These are phyloP conservation scores for Tapirus terrestris DNA, from an alignment of 2,113 vertebrate genomes.

Conservation along the genomic window DNA sequence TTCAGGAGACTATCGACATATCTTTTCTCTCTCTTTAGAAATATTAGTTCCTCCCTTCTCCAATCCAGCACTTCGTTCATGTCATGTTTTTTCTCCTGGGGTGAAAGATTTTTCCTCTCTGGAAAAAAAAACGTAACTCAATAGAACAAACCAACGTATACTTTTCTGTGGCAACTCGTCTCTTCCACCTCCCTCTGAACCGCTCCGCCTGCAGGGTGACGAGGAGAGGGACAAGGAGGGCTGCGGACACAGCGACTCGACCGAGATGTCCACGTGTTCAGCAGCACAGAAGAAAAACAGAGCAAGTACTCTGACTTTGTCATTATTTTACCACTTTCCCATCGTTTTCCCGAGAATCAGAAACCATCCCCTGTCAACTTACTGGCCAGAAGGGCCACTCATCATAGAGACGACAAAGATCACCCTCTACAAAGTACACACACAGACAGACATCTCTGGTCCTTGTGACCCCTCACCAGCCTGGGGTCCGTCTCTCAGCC, in stretches of 20 bases:
- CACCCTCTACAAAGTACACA: rapidly evolving
- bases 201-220: rapidly evolving
- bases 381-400: neutral
- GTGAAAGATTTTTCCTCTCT: slow-evolving; percentile 36
- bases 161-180: rapidly evolving
- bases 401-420: rapidly evolving
- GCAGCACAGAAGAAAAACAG: neutral
- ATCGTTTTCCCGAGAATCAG: neutral
- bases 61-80: slow-evolving; percentile 81
- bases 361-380: neutral
- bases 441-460: rapidly evolving
- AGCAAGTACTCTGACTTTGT: rapidly evolving
- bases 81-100: rapidly evolving
- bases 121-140: slow-evolving; percentile 44
- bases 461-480: rapidly evolving
- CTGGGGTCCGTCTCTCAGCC: rapidly evolving
- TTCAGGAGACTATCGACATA: slow-evolving; percentile 87
- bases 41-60: slow-evolving; percentile 83
- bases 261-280: rapidly evolving
- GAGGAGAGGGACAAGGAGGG: rapidly evolving
- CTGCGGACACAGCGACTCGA: rapidly evolving
- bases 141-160: rapidly evolving
- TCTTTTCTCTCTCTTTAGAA: slow-evolving; percentile 84
- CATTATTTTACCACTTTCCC: neutral
- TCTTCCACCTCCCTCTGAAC: neutral